Conservation (phyloP, 1,140 invertebrate species). For the Oppia nitens region DNA sequence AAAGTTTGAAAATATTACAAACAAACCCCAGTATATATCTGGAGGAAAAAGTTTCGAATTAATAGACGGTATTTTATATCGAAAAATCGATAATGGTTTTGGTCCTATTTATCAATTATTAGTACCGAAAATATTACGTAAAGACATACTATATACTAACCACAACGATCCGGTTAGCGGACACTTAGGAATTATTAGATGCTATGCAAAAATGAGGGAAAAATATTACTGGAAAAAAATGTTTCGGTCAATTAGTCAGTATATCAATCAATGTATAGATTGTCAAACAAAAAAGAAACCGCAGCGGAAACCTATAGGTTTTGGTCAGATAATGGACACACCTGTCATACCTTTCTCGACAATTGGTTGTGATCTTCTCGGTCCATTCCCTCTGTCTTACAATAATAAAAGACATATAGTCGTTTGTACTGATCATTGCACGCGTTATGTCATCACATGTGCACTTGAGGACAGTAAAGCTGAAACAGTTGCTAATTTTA, state of each 20-base stretch:
- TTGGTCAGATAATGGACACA: slow-evolving; percentile 11
- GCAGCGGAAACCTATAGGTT: not conserved
- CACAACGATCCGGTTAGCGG: slow-evolving; percentile 18
- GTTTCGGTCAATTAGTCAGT: slow-evolving; percentile 10
- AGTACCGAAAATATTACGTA: slow-evolving; percentile 17
- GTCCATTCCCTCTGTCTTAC: slow-evolving; percentile 20
- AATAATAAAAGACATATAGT: slow-evolving; percentile 24
- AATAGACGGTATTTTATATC: not conserved
- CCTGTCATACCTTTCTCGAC: slow-evolving; percentile 20
- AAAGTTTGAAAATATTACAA: not conserved
- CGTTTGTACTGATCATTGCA: slow-evolving; percentile 23
- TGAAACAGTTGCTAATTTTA: slow-evolving; percentile 20
- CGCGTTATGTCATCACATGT: slow-evolving; percentile 23
- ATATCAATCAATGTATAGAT: slow-evolving; percentile 16
- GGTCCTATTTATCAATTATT: not conserved
- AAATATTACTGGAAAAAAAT: slow-evolving; percentile 20
- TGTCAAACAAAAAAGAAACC: slow-evolving; percentile 20
- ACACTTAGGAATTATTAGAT: slow-evolving; percentile 21
- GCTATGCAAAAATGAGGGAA: slow-evolving; percentile 13
- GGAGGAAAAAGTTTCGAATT: not conserved
- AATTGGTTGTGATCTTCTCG: slow-evolving; percentile 26
- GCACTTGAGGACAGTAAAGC: slow-evolving; percentile 20
- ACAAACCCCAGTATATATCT: not conserved
- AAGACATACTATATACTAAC: slow-evolving; percentile 33
- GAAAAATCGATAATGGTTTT: not conserved